Base-by-base conservation (phyloP, 2,113 vertebrate species). In the Halcyon senegalensis region DNA sequence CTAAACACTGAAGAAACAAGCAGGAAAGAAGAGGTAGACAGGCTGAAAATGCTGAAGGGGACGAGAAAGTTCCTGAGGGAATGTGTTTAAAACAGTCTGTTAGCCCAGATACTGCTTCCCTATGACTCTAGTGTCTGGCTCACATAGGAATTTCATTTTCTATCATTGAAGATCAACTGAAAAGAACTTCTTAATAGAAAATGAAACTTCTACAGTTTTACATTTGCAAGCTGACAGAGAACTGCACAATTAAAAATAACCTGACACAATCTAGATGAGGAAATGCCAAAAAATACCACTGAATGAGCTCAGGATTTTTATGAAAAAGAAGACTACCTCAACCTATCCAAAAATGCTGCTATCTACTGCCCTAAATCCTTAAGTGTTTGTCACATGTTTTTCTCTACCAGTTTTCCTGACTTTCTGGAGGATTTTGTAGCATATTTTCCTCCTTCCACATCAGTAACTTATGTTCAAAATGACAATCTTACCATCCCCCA, bases 111-210 rank as follows among this genome's bases (percentile, higher is more conserved):
- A 83, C 73, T 92, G 70, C 39, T 87, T 97, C 70, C 18, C 16
- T 55, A 76, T 70, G 50, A 78, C 31, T 84, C 83, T 95, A 64
- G 84, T 95, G 95, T 76, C 50, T 90, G 89, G 64, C 59, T 93
- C 24, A 24, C 35, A 87, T 44, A 93, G 94, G 95, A 94, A 95
- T 97, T 96, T 97, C 62, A 89, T 96, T 97, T 96, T 82, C 80
- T 91, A 72, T 94, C 85, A 87, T 20, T 95, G 59, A 84, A 75
- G n/a, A 89, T 93, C 76, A 92, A 89, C 83, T 69, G 78, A 96
- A 92, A 97, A 90, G 53, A 79, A 77, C 35, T 96, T 60, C 88
- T 92, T 91, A 88, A 86, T 79, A 76, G 86, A 95, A 97, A 97
- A 89, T 53, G 44, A 78, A 95, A 92, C 66, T 84, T 93, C 86